Evolutionary conservation across 2,797 vertebrate genomes (phyloP).

Genomic region (Zalophus californianus): DNA sequence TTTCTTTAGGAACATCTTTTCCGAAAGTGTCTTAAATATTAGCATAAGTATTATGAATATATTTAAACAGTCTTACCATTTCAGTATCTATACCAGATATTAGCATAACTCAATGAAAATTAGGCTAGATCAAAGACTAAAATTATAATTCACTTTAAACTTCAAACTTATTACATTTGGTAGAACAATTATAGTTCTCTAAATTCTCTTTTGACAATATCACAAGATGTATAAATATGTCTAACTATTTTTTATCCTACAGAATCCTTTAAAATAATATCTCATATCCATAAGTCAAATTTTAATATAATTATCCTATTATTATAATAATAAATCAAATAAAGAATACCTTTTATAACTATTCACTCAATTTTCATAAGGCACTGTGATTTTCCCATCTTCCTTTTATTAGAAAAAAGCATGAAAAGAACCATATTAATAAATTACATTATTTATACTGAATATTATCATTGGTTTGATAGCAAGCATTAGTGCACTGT

Average conservation of each 20-base stretch:
- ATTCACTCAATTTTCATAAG: neutral
- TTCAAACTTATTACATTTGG: constrained; percentile 24
- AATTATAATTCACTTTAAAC: neutral
- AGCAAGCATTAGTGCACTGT: neutral
- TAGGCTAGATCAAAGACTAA: neutral
- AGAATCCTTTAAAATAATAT: neutral
- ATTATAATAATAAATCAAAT: neutral
- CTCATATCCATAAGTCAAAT: neutral
- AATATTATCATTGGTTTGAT: neutral
- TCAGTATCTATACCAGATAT: neutral
- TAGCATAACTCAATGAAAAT: constrained; percentile 40
- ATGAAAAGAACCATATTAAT: neutral
- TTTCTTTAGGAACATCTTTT: neutral
- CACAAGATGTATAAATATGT: neutral
- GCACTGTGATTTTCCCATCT: neutral
- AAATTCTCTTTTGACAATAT: neutral
- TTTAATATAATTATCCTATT: constrained; percentile 26
- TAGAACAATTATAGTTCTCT: neutral
- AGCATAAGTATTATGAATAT: neutral
- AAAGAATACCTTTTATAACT: neutral
- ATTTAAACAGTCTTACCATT: neutral
- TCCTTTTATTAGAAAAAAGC: neutral
- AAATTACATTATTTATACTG: constrained; percentile 1
- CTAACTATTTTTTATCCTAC: neutral
- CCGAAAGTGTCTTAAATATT: neutral